Evolutionary conservation across 2,797 vertebrate species (phyloP).

Genomic region (Iguana delicatissima): DNA sequence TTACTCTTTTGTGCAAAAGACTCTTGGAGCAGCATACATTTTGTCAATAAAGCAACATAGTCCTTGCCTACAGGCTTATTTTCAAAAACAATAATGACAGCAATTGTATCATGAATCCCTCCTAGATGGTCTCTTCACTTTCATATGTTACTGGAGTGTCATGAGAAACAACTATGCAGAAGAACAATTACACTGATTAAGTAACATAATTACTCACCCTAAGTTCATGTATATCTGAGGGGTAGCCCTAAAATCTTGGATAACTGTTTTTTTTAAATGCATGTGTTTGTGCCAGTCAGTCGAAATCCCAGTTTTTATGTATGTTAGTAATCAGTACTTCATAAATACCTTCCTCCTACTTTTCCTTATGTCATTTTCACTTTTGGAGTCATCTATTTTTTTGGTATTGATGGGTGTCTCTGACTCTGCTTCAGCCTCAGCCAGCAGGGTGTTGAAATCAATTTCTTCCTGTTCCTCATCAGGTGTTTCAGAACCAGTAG

Average conservation of each 20-base stretch:
- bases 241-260: not conserved
- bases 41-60: not conserved
- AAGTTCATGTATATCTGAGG: not conserved
- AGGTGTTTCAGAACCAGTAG: not conserved
- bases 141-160: not conserved
- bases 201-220: not conserved
- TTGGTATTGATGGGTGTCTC: not conserved
- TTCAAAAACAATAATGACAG: too few relatives aligned
- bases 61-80: not conserved
- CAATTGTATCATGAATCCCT: not conserved
- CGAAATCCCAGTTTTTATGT: not conserved
- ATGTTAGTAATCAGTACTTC: not conserved
- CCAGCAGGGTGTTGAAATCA: conserved; percentile 13
- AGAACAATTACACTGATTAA: not conserved
- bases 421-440: not conserved
- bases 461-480: not conserved
- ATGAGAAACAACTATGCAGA: not conserved
- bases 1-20: not conserved
- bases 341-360: conserved; percentile 38
- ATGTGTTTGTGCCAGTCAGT: not conserved
- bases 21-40: not conserved
- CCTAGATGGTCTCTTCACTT: too few relatives aligned
- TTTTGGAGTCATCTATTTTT: not conserved
- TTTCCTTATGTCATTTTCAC: conserved; percentile 17
- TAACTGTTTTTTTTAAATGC: not conserved